Evolutionary conservation across 2,888 invertebrate species (phyloP).

Genomic region (Acanthococcus lagerstroemiae): DNA sequence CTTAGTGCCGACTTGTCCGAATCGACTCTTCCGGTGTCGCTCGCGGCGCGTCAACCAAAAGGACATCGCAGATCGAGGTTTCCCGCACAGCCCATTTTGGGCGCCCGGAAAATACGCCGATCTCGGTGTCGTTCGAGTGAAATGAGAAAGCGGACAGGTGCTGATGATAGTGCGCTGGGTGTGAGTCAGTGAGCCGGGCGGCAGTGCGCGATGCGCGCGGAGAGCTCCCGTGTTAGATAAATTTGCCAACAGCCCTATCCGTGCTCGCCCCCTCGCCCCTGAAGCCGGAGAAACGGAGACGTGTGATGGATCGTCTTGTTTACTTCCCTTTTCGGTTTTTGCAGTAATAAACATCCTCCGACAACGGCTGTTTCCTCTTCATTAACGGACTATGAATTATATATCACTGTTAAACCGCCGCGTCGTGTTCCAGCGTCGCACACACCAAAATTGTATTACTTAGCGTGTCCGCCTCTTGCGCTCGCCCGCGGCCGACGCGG

Average conservation of each 20-base stretch:
- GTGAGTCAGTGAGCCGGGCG: conserved; percentile 10
- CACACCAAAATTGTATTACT: conserved; percentile 8
- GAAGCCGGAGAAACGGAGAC: conserved; percentile 12
- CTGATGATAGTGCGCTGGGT: conserved; percentile 21
- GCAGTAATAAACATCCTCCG: conserved; percentile 27
- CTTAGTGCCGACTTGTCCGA: too few relatives aligned
- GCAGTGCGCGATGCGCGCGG: too few relatives aligned
- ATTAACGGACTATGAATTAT: conserved; percentile 28
- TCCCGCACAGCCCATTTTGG: too few relatives aligned
- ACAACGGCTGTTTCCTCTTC: conserved; percentile 28
- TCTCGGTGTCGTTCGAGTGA: not conserved
- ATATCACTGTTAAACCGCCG: conserved; percentile 21
- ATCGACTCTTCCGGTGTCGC: too few relatives aligned
- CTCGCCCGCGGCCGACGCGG: not conserved
- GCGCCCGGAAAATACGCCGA: not conserved
- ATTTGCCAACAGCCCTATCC: not conserved
- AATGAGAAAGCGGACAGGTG: conserved; percentile 28
- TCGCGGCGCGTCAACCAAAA: too few relatives aligned
- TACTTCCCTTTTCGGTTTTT: conserved; percentile 29
- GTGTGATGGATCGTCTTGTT: conserved; percentile 29
- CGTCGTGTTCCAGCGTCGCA: not conserved
- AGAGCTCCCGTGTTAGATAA: conserved; percentile 18
- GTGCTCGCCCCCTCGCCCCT: not conserved
- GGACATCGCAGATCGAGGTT: too few relatives aligned
- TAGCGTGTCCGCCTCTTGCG: not conserved